Evolutionary conservation across 2,113 vertebrate species (phyloP).

Genomic region (Pongo abelii): DNA sequence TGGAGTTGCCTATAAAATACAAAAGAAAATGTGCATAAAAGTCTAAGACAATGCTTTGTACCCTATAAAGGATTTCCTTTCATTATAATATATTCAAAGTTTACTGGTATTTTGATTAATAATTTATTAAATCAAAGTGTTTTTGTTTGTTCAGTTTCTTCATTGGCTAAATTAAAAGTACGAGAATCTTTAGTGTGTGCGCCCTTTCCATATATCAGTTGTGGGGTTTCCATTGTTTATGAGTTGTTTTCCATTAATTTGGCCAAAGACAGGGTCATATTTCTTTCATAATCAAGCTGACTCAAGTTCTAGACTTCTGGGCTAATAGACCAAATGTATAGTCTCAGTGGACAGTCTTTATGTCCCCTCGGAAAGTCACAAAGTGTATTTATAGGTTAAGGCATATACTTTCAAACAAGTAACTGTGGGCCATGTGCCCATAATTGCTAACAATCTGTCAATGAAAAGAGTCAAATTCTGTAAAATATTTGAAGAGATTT

Average conservation of each 20-base stretch:
- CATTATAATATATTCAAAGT: neutral
- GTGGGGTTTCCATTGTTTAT: neutral
- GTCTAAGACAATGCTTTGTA: neutral
- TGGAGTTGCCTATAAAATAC: slow-evolving; percentile 83
- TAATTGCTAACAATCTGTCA: neutral
- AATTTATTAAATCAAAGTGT: slow-evolving; percentile 19
- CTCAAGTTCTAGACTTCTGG: neutral
- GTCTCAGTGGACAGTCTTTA: neutral
- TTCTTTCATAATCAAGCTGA: neutral
- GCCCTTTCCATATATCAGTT: neutral
- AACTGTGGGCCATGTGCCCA: neutral
- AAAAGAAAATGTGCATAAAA: neutral
- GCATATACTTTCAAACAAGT: neutral
- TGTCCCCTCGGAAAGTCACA: neutral
- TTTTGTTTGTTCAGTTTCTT: slow-evolving; percentile 22
- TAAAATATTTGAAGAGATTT: no score
- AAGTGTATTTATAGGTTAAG: neutral
- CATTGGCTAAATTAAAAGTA: neutral
- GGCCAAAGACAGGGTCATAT: neutral
- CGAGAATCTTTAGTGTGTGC: neutral
- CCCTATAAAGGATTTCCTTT: neutral
- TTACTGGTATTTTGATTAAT: neutral
- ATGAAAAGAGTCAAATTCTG: no score
- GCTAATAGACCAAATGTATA: neutral
- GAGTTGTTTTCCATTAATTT: neutral